Base-by-base conservation (phyloP, 1,140 invertebrate genomes). In the Mya arenaria region DNA sequence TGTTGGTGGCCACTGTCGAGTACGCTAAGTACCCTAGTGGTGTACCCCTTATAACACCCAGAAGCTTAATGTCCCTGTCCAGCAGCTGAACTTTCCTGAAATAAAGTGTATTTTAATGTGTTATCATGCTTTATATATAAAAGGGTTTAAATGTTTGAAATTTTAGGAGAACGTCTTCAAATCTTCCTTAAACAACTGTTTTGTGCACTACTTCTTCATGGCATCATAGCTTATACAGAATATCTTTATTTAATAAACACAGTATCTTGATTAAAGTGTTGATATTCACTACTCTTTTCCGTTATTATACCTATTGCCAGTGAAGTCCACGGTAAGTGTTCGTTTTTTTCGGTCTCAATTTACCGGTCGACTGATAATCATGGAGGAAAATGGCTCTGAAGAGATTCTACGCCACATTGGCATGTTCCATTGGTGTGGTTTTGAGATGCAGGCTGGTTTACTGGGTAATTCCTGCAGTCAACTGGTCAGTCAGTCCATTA, bases 361-460 rank as follows among this genome's bases (percentile, higher is more conserved):
- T 36, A 41, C 44, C 6, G 62, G 44, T 28, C 58, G 52, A 17
- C 41, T 17, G 17, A 79, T 79, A 15, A 79, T 63, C 75, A 68
- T 69, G 0, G 75, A 68, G 1, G 30, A 56, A 17, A 79, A 48
- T 30, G 75, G 63, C 55, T 79, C 63, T 15, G 62, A 34, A 8
- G 10, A 6, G 13, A 68, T 79, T 30, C 34, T 56, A 37, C 13
- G 4, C 1, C 75, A 62, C 13, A 36, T 41, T 23, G 75, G 75
- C 39, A 17, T 66, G 39, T 79, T 52, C 75, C 75, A 79, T 30
- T 56, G 34, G 13, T 68, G 75, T n/a, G 62, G 63, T n/a, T 10
- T 56, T 4, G 75, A 30, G 4, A 32, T 63, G 30, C 75, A 68
- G 2, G 63, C 39, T 1, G 63, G 62, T 28, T 68, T 44, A 4